A percentile compares a stretch with the other conserved stretches of the same genome.
These are phyloP conservation scores for Ptyas mucosa DNA, from an alignment of 2,113 vertebrate genomes.

Conservation along the genomic window DNA sequence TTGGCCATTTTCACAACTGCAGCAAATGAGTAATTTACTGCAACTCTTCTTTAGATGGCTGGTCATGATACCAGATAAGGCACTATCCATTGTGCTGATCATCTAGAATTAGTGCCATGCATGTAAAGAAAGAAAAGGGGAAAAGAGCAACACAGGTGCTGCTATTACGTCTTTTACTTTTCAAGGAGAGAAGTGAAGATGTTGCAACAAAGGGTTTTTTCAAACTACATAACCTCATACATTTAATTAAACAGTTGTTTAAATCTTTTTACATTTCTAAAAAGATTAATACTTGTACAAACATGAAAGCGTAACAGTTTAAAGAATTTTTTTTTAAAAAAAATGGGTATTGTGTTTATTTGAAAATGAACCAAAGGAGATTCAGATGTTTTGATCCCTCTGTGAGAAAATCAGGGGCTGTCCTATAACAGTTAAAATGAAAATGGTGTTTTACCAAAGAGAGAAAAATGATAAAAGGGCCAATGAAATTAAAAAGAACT, in stretches of 20 bases:
- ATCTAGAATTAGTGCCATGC: neutral
- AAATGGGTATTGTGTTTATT: neutral
- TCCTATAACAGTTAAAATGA: constrained; percentile 52
- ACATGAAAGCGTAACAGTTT: constrained; percentile 8
- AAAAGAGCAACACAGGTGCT: neutral
- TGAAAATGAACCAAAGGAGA: neutral
- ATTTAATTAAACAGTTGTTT: constrained; percentile 22
- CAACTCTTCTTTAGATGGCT: neutral
- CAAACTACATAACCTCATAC: constrained; percentile 42
- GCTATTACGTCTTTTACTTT: neutral
- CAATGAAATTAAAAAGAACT: constrained; percentile 13
- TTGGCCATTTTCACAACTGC: neutral
- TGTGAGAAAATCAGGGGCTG: constrained; percentile 16
- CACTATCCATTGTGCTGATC: constrained; percentile 65
- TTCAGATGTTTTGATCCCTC: constrained; percentile 22
- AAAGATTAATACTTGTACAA: constrained; percentile 44
- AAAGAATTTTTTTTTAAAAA: neutral
- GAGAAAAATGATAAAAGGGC: constrained; percentile 19
- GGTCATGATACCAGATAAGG: constrained; percentile 10
- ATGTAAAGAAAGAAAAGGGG: neutral
- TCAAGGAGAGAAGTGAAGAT: neutral
- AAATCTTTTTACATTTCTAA: constrained; percentile 40
- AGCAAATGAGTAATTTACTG: constrained; percentile 5
- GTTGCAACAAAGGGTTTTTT: constrained; percentile 11
- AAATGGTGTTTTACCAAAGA: constrained; percentile 20